A percentile compares a stretch with the other conserved stretches of the same genome.
These are phyloP conservation scores for Decapterus maruadsi DNA, from an alignment of 2,797 vertebrate species.

Conservation along the genomic window DNA sequence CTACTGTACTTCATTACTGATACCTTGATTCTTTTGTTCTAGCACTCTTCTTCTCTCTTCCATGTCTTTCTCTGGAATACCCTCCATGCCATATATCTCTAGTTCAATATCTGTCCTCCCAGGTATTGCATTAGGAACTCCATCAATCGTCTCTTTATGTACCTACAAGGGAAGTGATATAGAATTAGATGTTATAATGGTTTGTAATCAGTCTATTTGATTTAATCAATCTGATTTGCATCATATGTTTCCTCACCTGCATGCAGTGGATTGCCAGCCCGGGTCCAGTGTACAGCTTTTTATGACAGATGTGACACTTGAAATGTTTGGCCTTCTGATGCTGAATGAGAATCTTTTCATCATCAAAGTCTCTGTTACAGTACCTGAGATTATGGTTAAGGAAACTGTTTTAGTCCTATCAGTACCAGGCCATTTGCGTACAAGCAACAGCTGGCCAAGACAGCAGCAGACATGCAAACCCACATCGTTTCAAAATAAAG, in stretches of 20 bases:
- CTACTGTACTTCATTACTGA: not conserved
- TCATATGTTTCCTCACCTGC: slow-evolving; percentile 85
- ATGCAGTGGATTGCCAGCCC: slow-evolving; percentile 97
- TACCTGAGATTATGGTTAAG: slow-evolving; percentile 84
- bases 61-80: slow-evolving; percentile 97
- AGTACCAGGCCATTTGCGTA: no score
- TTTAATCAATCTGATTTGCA: not conserved
- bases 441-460: not conserved
- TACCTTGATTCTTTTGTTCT: slow-evolving; percentile 96
- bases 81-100: slow-evolving; percentile 98
- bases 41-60: slow-evolving; percentile 92
- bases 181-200: no score
- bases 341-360: slow-evolving; percentile 97
- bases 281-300: slow-evolving; percentile 95
- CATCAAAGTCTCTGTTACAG: slow-evolving; percentile 96
- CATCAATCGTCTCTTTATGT: slow-evolving; percentile 96
- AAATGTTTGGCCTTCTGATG: slow-evolving; percentile 98
- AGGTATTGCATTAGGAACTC: slow-evolving; percentile 95
- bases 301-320: slow-evolving; percentile 98
- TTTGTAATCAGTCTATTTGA: not conserved
- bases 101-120: slow-evolving; percentile 95
- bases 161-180: slow-evolving; percentile 80
- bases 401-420: slow-evolving; percentile 12
- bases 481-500: not conserved
- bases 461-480: not conserved